Evolutionary conservation across 1,140 invertebrate species (phyloP).

Genomic region (Melanaphis sacchari): DNA sequence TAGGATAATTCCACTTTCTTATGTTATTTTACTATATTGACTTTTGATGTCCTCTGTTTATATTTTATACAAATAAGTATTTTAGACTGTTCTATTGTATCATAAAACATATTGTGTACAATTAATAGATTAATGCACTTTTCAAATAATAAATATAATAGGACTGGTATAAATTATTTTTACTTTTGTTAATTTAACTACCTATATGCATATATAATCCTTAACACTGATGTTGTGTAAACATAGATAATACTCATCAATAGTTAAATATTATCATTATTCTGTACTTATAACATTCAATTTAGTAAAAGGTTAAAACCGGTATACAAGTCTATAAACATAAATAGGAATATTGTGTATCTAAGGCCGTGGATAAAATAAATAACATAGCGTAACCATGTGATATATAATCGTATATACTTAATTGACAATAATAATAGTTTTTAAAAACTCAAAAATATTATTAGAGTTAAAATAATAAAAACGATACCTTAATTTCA

Average conservation of each 20-base stretch:
- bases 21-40: background rate
- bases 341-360: constrained; percentile 15
- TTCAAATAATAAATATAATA: background rate
- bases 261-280: constrained; percentile 11
- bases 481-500: background rate
- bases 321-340: background rate
- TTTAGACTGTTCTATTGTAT: background rate
- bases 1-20: background rate
- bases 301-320: constrained; percentile 5
- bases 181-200: background rate
- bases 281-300: background rate
- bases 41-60: background rate
- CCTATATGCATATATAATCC: background rate
- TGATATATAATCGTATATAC: background rate
- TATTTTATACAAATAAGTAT: background rate
- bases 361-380: background rate
- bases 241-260: background rate
- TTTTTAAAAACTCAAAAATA: background rate
- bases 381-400: background rate
- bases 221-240: background rate
- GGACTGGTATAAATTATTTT: background rate
- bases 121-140: background rate
- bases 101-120: background rate
- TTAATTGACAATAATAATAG: background rate
- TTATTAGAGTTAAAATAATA: background rate